Evolutionary conservation across 2,113 vertebrate species (phyloP).

Genomic region (Gobius niger): DNA sequence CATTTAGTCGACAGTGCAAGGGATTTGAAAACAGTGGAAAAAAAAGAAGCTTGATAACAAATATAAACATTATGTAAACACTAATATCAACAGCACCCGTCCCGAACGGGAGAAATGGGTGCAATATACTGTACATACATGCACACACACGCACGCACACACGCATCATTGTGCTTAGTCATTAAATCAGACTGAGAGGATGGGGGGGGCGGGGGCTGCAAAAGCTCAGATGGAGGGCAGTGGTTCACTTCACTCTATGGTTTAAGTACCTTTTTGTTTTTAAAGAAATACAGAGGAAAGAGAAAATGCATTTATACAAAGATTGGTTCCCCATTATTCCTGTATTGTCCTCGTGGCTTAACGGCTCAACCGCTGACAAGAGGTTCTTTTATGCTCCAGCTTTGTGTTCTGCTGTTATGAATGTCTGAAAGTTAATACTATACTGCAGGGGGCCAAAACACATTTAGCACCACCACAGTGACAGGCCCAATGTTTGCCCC

Average conservation of each 20-base stretch:
- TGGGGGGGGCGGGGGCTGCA: conserved; percentile 25
- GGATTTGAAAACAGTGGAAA: conserved; percentile 30
- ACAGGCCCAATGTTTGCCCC: too few relatives aligned
- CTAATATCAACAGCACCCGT: conserved; percentile 46
- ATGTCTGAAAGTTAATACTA: too few relatives aligned
- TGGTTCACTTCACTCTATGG: not conserved
- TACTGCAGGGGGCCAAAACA: too few relatives aligned
- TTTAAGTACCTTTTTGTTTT: not conserved
- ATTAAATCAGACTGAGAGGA: conserved; percentile 17
- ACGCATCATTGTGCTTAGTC: conserved; percentile 57
- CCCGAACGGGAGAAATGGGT: conserved; percentile 28
- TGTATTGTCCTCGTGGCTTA: too few relatives aligned
- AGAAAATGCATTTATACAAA: too few relatives aligned
- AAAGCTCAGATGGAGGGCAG: not conserved
- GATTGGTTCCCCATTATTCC: too few relatives aligned
- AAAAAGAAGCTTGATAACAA: conserved; percentile 41
- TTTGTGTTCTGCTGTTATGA: too few relatives aligned
- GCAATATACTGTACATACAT: conserved; percentile 10
- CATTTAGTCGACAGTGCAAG: conserved; percentile 48
- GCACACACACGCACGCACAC: too few relatives aligned
- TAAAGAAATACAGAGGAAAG: too few relatives aligned
- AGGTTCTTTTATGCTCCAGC: too few relatives aligned
- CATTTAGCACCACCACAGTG: too few relatives aligned
- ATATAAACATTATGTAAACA: conserved; percentile 57
- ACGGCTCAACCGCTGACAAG: too few relatives aligned